These are phyloP conservation scores for Brachyrhaphis roseni DNA, from an alignment of 2,797 vertebrate genomes.

Conservation along the genomic window DNA sequence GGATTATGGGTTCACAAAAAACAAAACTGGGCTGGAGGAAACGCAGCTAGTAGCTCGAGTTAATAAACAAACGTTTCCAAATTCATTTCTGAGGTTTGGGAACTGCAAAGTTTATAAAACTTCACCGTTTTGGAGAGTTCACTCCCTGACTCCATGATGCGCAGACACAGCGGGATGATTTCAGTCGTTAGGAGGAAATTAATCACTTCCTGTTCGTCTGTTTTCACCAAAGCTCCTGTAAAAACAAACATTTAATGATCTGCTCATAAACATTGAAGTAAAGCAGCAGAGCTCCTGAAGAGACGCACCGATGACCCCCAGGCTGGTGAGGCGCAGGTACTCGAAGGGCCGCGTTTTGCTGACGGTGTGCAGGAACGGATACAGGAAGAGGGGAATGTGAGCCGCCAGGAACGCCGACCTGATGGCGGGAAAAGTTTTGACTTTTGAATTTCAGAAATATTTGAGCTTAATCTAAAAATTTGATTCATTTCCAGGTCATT, in stretches of 20 bases:
- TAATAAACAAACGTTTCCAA: neutral
- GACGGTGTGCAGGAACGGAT: slow-evolving; percentile 97
- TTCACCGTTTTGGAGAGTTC: slow-evolving; percentile 97
- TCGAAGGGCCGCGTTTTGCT: slow-evolving; percentile 98
- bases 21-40: neutral
- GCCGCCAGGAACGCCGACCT: slow-evolving; percentile 87
- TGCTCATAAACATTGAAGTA: neutral
- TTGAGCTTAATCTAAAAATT: no score
- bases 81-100: neutral
- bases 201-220: slow-evolving; percentile 98
- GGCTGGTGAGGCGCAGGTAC: slow-evolving; percentile 96
- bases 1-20: neutral
- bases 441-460: no score
- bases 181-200: slow-evolving; percentile 97
- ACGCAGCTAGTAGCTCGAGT: neutral
- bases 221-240: slow-evolving; percentile 95
- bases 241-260: neutral
- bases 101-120: neutral
- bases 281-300: neutral
- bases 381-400: slow-evolving; percentile 87
- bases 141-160: slow-evolving; percentile 98
- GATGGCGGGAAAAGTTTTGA: slow-evolving; percentile 25
- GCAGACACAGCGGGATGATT: slow-evolving; percentile 96
- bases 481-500: no score
- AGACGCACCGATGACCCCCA: slow-evolving; percentile 92